Evolutionary conservation across 2,113 vertebrate species (phyloP), one percentile per base, ranked within the genome.

Genomic region (Chroicocephalus ridibundus): DNA sequence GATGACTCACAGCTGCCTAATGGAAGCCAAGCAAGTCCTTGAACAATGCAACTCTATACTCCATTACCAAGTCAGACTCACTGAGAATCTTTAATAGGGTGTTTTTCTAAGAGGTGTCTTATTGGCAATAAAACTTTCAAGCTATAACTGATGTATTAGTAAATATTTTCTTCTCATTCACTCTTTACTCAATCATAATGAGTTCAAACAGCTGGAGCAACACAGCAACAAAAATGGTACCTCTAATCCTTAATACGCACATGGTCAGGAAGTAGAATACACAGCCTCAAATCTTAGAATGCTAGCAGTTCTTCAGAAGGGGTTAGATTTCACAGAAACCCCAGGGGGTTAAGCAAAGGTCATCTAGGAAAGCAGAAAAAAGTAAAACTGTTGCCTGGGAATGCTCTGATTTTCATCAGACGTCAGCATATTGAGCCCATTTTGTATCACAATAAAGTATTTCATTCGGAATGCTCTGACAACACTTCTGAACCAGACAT

Each of bases 391-490:
- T 34, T 91, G 14, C 27, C 40, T 75, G 31, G 16, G 36, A 84
- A 47, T 49, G 13, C 31, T 46, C 25, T 70, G 40, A 13, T 58
- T 83, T 55, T 70, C 46, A 42, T 46, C 25, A 81, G 36, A 27
- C 0, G 0, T 29, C 51, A 84, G 51, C 36, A 29, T 8, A 40
- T 20, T 46, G 10, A 86, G 5, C 11, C 36, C 26, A 17, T 25
- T 77, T 74, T 38, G 10, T n/a, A 61, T n/a, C 55, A 60, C 31
- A 81, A 52, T 36, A 47, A 61, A 84, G 42, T 5, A 5, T 46
- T 89, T 94, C 2, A 24, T 75, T 86, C 40, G 46, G 38, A 68
- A 51, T 22, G 6, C 12, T 70, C 17, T 66, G 49, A 57, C n/a
- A 77, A 57, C 47, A 72, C 24, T 20, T 88, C 31, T 54, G 44